These are phyloP conservation scores for Arvicola amphibius DNA, from an alignment of 2,797 vertebrate species.

Conservation along the genomic window DNA sequence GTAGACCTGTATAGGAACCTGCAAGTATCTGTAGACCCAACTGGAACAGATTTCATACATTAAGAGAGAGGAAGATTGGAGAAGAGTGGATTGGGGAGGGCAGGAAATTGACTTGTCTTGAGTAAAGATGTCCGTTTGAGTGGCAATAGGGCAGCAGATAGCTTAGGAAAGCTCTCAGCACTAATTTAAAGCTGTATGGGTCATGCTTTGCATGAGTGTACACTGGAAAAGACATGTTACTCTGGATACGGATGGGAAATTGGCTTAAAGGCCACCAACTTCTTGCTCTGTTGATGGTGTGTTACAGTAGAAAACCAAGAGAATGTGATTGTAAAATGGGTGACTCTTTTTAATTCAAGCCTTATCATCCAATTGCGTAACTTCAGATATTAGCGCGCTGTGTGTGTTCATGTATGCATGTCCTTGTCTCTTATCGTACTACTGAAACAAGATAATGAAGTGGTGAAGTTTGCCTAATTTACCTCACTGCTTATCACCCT, in stretches of 20 bases:
- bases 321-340: neutral
- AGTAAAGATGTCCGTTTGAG: neutral
- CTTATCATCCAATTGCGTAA: neutral
- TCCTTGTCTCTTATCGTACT: neutral
- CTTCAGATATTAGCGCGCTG: neutral
- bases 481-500: neutral
- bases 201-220: neutral
- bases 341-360: neutral
- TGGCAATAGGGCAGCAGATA: neutral
- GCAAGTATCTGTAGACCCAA: too few relatives aligned
- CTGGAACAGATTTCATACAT: neutral
- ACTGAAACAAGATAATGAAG: constrained; percentile 28
- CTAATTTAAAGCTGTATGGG: neutral
- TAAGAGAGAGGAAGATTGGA: neutral
- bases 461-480: constrained; percentile 9
- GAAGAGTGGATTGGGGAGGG: neutral
- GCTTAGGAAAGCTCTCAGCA: neutral
- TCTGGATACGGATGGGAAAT: neutral
- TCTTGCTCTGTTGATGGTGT: neutral
- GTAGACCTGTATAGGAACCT: too few relatives aligned
- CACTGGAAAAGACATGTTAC: neutral
- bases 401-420: neutral
- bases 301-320: neutral
- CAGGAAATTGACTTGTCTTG: neutral
- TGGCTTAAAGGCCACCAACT: neutral